Conservation (phyloP, 1,140 invertebrate genomes). For the Papilio glaucus region DNA sequence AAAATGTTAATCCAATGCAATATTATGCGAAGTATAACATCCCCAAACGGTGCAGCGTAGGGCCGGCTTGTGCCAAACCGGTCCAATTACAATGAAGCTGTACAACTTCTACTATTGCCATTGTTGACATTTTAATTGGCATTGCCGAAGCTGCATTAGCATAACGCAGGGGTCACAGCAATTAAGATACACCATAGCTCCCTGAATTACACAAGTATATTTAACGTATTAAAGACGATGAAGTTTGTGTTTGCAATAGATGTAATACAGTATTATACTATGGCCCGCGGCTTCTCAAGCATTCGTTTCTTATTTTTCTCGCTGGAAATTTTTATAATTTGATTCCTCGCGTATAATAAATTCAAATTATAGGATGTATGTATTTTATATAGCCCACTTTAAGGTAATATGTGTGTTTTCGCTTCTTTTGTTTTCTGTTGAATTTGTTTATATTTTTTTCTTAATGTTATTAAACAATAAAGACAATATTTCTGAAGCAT, state of each 20-base stretch:
- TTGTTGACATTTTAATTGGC: slow-evolving; percentile 80
- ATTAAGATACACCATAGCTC: slow-evolving; percentile 33
- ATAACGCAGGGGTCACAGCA: slow-evolving; percentile 53
- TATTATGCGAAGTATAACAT: slow-evolving; percentile 38
- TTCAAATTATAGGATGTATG: too few species aligned
- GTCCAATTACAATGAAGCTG: slow-evolving; percentile 63
- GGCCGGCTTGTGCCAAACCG: slow-evolving; percentile 70
- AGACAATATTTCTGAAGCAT: too few species aligned
- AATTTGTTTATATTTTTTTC: too few species aligned
- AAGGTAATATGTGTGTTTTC: too few species aligned
- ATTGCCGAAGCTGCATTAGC: slow-evolving; percentile 58
- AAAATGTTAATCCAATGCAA: slow-evolving; percentile 48
- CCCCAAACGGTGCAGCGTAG: slow-evolving; percentile 52
- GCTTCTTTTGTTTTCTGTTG: too few species aligned
- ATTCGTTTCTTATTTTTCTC: too few species aligned
- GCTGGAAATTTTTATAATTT: slow-evolving; percentile 34
- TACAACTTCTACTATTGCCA: slow-evolving; percentile 57
- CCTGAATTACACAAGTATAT: slow-evolving; percentile 43
- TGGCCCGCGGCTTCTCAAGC: too few species aligned
- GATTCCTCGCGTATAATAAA: slow-evolving; percentile 18
- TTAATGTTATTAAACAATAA: too few species aligned
- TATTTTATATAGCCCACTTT: too few species aligned
- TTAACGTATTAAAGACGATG: not conserved
- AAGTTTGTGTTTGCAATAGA: not conserved
- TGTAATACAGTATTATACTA: too few species aligned